These are phyloP conservation scores for Mongoloraphidia duomilia DNA, from an alignment of 2,888 invertebrate genomes.

Conservation along the genomic window DNA sequence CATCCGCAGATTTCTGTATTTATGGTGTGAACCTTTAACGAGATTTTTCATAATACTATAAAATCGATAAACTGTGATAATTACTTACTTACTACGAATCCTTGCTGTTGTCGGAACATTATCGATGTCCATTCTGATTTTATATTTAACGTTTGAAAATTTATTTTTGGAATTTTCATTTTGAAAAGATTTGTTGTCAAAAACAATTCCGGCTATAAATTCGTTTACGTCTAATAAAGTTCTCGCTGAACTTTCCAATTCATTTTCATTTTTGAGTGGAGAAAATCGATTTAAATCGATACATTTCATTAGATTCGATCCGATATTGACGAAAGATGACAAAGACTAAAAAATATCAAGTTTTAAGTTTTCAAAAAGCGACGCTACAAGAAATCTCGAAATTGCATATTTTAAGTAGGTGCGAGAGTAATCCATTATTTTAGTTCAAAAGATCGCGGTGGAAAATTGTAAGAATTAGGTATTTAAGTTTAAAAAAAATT, in stretches of 20 bases:
- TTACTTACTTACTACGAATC: neutral
- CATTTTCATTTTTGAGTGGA: conserved; percentile 34
- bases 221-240: conserved; percentile 42
- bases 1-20: no score
- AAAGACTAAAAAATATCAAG: conserved; percentile 37
- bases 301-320: conserved; percentile 39
- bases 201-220: conserved; percentile 52
- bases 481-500: no score
- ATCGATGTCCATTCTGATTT: conserved; percentile 57
- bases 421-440: no score
- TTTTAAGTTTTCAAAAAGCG: conserved; percentile 27
- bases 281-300: conserved; percentile 44
- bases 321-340: conserved; percentile 21
- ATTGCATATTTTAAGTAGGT: neutral
- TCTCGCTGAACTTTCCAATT: conserved; percentile 41
- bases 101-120: conserved; percentile 45
- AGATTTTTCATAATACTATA: no score
- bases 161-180: no score
- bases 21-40: no score
- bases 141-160: conserved; percentile 39
- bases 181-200: conserved; percentile 21
- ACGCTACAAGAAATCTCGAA: neutral
- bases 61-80: no score
- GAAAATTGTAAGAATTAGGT: no score
- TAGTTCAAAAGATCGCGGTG: no score